Percentiles rank a stretch among this genome's conserved stretches.
Evolutionary conservation across 2,113 vertebrate species (phyloP).

Genomic region (Neomonachus schauinslandi): DNA sequence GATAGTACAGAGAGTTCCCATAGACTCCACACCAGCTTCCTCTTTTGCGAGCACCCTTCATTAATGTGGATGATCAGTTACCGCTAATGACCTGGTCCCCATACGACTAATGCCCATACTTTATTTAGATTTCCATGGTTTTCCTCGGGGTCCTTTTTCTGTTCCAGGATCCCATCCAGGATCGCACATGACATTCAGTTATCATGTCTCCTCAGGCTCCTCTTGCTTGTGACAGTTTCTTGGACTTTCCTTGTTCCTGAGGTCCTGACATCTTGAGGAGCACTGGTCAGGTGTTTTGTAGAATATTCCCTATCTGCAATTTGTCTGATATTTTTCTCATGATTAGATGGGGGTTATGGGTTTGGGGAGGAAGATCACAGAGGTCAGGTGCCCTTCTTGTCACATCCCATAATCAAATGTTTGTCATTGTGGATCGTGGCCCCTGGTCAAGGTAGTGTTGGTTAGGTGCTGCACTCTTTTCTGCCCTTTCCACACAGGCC

Average conservation of each 20-base stretch:
- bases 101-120: background rate
- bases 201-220: background rate
- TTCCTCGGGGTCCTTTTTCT: background rate
- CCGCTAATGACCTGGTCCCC: rapidly evolving
- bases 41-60: background rate
- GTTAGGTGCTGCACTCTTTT: background rate
- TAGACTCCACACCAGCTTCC: too few relatives aligned
- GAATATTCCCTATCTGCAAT: background rate
- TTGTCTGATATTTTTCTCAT: background rate
- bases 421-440: background rate
- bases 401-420: rapidly evolving
- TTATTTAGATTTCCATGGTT: too few relatives aligned
- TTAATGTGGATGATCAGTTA: rapidly evolving
- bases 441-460: rapidly evolving
- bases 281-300: rapidly evolving
- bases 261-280: background rate
- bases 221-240: background rate
- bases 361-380: background rate
- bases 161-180: background rate
- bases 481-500: rapidly evolving
- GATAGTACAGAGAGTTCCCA: background rate
- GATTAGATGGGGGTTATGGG: too few relatives aligned
- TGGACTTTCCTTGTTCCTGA: background rate
- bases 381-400: background rate
- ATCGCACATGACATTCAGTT: background rate